Conservation (phyloP, 2,888 invertebrate species). For the Clistopyga incitator region DNA sequence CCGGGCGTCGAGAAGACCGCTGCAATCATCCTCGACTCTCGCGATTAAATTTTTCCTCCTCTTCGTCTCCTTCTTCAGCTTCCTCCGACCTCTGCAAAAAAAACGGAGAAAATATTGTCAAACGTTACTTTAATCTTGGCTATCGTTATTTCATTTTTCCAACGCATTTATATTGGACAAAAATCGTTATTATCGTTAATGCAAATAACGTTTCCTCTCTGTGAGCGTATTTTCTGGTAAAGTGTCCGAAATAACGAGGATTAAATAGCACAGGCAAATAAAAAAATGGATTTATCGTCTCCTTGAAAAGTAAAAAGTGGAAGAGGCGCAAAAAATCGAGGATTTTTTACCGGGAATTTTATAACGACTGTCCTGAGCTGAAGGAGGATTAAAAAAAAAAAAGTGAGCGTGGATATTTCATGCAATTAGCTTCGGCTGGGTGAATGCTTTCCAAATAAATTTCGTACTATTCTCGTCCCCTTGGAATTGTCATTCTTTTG, state of each 20-base stretch:
- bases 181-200: neutral
- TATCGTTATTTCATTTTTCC: neutral
- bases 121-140: neutral
- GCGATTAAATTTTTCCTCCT: slow-evolving; percentile 1
- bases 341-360: neutral
- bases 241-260: neutral
- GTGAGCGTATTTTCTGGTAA: too few relatives aligned
- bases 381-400: neutral
- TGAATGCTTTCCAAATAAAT: neutral
- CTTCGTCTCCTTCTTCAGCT: neutral
- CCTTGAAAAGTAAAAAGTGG: neutral
- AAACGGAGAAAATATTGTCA: slow-evolving; percentile 3
- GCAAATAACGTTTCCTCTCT: too few relatives aligned
- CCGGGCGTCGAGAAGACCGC: slow-evolving; percentile 7
- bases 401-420: neutral
- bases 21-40: slow-evolving; percentile 23
- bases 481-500: neutral
- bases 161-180: neutral
- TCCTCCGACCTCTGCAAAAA: slow-evolving; percentile 12
- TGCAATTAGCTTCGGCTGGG: neutral
- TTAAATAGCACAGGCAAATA: neutral
- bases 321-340: neutral
- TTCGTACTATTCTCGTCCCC: neutral
- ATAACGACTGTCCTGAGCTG: neutral
- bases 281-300: neutral